Conservation (phyloP, 2,113 vertebrate species). For the Connochaetes taurinus region DNA sequence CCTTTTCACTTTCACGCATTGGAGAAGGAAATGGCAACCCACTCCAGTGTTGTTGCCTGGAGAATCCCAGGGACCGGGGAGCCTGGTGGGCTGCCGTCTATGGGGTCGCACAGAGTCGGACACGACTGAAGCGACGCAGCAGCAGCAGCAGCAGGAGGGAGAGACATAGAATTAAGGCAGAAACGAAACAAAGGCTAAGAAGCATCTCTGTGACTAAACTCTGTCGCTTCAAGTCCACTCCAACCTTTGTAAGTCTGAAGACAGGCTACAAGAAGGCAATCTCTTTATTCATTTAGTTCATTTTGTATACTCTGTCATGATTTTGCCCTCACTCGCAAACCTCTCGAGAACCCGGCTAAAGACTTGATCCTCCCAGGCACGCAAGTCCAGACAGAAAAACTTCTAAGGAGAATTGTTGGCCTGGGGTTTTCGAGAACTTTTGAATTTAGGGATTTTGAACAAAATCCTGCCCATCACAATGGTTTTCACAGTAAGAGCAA, state of each 20-base stretch:
- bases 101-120: no score
- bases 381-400: background rate
- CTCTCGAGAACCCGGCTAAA: background rate
- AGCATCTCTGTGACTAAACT: background rate
- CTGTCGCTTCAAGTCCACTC: background rate
- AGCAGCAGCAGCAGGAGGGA: background rate
- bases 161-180: background rate
- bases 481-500: conserved; percentile 25
- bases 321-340: background rate
- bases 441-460: background rate
- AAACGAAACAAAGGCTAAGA: background rate
- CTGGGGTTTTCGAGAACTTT: conserved; percentile 32
- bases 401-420: background rate
- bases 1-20: no score
- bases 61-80: no score
- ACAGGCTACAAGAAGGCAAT: background rate
- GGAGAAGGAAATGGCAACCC: no score
- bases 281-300: background rate
- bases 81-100: no score
- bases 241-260: background rate
- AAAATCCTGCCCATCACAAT: background rate
- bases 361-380: background rate
- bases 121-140: no score
- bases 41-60: no score
- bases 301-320: background rate